Evolutionary conservation across 2,888 invertebrate genomes (phyloP), one percentile per base, ranked within the genome.

Genomic region (Craniophora ligustri): DNA sequence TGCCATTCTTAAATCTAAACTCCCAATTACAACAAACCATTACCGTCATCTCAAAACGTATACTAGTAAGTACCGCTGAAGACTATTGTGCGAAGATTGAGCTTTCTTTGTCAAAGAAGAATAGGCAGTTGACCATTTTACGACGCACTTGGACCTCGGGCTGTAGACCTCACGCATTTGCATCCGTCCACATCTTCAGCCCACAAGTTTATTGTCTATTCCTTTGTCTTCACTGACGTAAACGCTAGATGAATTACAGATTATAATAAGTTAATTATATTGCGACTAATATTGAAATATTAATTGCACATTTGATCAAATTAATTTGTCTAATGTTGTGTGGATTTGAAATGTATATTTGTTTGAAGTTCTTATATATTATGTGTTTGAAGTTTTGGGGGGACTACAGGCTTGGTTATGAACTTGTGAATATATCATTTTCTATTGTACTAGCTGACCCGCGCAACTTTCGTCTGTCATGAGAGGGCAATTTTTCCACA

Each of bases 161-260:
- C 30, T 28, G 32, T 45, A 66, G 66, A 64, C 66, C 60, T 45
- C 66, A 60, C 63, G 21, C 66, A 60, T 48, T 64, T 60, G 21
- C 45, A 48, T 59, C 54, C 60, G 28, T 28, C 35, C 38, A 32
- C 51, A 36, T 44, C 49, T 48, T 14, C 51, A 48, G 53, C 34
- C 36, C 44, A 36, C 44, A 7, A 34, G 48, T 45, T 54, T 49
- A 54, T 62, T 64, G 62, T 62, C 30, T 48, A 11, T 16, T 1
- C 35, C 23, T 48, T 64, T 64, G 48, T 66, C 19, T 60, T 5
- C 10, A 14, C 5, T 0, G 10, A 21, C 8, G 44, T 39, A 53
- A 64, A 47, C 11, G n/a, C n/a, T 16, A 13, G 30, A 18, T 23
- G 23, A 58, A 38, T 38, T 57, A 40, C 31, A 7, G 23, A 13